Evolutionary conservation across 2,113 vertebrate genomes (phyloP).

Genomic region (Phoxinus phoxinus): DNA sequence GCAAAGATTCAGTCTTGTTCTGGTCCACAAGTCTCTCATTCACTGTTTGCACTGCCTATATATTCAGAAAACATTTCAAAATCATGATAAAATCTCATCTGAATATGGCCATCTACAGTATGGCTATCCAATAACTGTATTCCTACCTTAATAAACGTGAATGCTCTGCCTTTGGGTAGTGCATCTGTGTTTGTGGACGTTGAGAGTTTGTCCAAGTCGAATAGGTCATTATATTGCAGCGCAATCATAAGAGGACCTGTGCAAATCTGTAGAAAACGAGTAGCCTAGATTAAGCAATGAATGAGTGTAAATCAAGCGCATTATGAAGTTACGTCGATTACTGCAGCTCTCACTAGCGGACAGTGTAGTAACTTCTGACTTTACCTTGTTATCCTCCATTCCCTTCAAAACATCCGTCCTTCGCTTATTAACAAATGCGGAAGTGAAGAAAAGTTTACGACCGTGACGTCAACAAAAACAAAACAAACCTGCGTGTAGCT

Average conservation of each 20-base stretch:
- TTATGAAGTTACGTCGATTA: not conserved
- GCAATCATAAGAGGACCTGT: slow-evolving; percentile 69
- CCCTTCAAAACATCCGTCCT: not conserved
- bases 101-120: not conserved
- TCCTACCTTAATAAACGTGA: slow-evolving; percentile 72
- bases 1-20: slow-evolving; percentile 22
- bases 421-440: not conserved
- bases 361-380: not conserved
- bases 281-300: not conserved
- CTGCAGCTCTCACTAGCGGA: not conserved
- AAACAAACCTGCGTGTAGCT: not conserved
- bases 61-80: not conserved
- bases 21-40: slow-evolving; percentile 42
- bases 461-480: not conserved
- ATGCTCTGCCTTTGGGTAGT: slow-evolving; percentile 66
- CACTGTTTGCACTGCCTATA: slow-evolving; percentile 44
- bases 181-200: slow-evolving; percentile 58
- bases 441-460: not conserved
- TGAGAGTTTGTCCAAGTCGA: slow-evolving; percentile 60
- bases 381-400: slow-evolving; percentile 33
- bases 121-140: no score
- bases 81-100: not conserved
- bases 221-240: slow-evolving; percentile 71
- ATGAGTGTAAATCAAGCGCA: not conserved
- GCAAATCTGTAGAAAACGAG: slow-evolving; percentile 65